Base-by-base conservation (phyloP, 2,797 vertebrate species). In the Micrastur ruficollis region DNA sequence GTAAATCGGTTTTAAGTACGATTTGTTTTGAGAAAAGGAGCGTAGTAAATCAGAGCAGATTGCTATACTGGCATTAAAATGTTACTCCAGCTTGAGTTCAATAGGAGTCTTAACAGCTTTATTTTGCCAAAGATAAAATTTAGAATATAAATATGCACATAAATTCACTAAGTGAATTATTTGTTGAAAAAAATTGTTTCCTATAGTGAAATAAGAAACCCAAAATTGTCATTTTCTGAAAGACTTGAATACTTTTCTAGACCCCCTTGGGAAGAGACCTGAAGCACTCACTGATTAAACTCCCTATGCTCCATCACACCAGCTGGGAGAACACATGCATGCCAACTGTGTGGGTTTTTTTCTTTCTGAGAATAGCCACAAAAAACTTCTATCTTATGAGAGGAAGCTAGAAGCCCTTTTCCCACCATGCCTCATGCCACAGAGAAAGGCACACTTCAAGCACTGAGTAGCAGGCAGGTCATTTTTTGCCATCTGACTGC, bases 121-220 rank as follows among this genome's bases (percentile, higher is more conserved):
- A 86, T 80, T 93, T 73, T 87, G 44, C 89, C 90, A 81, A 32
- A 65, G 68, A 89, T 26, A 67, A 89, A 85, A 92, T 91, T 53
- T 16, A 78, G 82, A 56, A 55, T 11, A n/a, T 62, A 90, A 94
- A 85, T 58, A 85, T 1, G 5, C 55, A 86, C 36, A 74, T 32
- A 92, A 87, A 90, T 52, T 55, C 29, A 56, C n/a, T 20, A 58
- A 15, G 56, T 44, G 55, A 89, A 21, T 61, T 84, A 65, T 63
- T 47, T 86, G 36, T 21, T 88, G 38, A 21, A 44, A 61, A 90
- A 50, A 18, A 16, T 0, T 9, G 55, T 32, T 22, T 70, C 49
- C 55, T 31, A 14, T 2, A 38, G 58, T 55, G 50, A 74, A 93
- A 70, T 31, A 58, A 86, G 58, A 79, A 94, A 38, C 31, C 14